Conservation (phyloP, 1,140 invertebrate genomes). For the Drosophila saltans region DNA sequence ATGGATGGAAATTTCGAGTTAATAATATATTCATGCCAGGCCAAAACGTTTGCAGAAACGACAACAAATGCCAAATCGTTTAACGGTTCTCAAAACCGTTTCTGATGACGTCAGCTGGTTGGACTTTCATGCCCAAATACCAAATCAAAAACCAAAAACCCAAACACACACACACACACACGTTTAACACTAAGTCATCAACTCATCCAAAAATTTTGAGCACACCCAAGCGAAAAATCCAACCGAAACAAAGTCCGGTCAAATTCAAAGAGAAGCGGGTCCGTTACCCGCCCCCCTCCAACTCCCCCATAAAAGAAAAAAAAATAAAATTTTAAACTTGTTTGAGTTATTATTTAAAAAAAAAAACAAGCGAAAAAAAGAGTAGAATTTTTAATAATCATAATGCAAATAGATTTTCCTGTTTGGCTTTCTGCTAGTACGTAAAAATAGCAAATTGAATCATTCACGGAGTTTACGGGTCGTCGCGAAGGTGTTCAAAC, state of each 20-base stretch:
- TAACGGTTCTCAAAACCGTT: slow-evolving; percentile 61
- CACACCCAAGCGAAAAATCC: slow-evolving; percentile 18
- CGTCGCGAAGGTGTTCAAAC: slow-evolving; percentile 50
- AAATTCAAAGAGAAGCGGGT: slow-evolving; percentile 36
- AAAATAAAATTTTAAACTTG: slow-evolving; percentile 54
- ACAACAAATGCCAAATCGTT: slow-evolving; percentile 36
- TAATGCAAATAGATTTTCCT: slow-evolving; percentile 73
- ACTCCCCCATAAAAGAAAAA: slow-evolving; percentile 30
- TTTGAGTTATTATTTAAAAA: slow-evolving; percentile 46
- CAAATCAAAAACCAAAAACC: slow-evolving; percentile 29
- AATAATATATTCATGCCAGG: slow-evolving; percentile 59
- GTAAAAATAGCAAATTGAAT: slow-evolving; percentile 63
- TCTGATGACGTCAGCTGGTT: slow-evolving; percentile 74
- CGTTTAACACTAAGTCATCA: neutral
- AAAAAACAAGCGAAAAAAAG: neutral
- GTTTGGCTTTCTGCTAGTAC: slow-evolving; percentile 41
- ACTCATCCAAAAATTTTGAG: slow-evolving; percentile 8
- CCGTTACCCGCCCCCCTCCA: slow-evolving; percentile 15
- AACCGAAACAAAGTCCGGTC: slow-evolving; percentile 6
- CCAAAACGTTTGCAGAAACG: slow-evolving; percentile 8
- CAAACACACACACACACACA: slow-evolving; percentile 3
- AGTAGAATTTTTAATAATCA: slow-evolving; percentile 51
- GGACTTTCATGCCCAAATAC: slow-evolving; percentile 23
- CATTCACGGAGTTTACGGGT: slow-evolving; percentile 17
- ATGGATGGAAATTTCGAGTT: slow-evolving; percentile 23